Conservation (phyloP, 2,888 invertebrate species). For the Drosophila gaucha region DNA sequence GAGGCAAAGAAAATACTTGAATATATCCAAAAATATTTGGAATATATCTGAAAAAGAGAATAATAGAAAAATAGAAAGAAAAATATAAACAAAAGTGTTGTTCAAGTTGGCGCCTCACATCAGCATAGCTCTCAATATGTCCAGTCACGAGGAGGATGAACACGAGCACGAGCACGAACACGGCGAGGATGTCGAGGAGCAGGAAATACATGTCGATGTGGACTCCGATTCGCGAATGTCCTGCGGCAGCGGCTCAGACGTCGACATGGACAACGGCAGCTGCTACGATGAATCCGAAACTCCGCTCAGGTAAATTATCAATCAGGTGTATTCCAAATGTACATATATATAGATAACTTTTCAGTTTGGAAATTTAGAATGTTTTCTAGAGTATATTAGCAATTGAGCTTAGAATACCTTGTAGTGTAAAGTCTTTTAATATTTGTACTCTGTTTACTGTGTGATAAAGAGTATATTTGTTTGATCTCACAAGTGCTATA, state of each 20-base stretch:
- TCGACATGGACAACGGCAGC: conserved; percentile 85
- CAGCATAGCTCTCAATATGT: conserved; percentile 76
- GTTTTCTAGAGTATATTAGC: too few species aligned
- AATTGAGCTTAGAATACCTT: too few species aligned
- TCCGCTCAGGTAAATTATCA: conserved; percentile 81
- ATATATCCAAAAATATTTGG: conserved; percentile 7
- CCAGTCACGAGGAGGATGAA: conserved; percentile 83
- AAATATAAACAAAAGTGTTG: conserved; percentile 10
- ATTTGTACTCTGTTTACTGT: background rate
- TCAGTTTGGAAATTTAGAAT: too few species aligned
- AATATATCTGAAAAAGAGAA: background rate
- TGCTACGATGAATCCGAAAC: conserved; percentile 85
- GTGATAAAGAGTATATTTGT: background rate
- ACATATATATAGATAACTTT: too few species aligned
- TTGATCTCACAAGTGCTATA: background rate
- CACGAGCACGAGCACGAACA: conserved; percentile 75
- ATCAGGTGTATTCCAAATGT: background rate
- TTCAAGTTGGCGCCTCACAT: conserved; percentile 77
- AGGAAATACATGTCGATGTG: conserved; percentile 85
- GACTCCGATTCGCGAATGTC: conserved; percentile 84
- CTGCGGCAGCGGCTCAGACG: conserved; percentile 84
- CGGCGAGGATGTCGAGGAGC: conserved; percentile 83
- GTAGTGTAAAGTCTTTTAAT: too few species aligned
- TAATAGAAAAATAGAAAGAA: background rate
- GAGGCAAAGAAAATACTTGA: conserved; percentile 3